phyloP scores from a whole-genome alignment of 2,113 vertebrate genomes.

The Callithrix jacchus region DNA sequence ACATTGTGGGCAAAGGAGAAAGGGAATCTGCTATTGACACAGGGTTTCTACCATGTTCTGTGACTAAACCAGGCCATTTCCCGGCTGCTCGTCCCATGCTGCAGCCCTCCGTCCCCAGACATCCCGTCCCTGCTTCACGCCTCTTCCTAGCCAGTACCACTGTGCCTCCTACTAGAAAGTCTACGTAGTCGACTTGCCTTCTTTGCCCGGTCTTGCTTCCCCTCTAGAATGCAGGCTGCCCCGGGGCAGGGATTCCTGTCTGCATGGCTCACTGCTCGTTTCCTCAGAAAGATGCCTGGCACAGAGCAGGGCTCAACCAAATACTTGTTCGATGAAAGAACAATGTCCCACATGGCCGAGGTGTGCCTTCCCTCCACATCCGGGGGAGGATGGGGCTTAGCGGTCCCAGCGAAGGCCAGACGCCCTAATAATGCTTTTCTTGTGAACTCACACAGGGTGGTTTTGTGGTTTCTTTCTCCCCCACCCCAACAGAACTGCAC shows the following conservation, averaged over 20 bases:
- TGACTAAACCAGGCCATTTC: rapidly evolving
- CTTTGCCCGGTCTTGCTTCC: not conserved
- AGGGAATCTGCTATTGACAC: too few relatives aligned
- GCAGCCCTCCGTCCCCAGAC: too few relatives aligned
- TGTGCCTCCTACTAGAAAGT: rapidly evolving
- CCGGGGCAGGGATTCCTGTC: not conserved
- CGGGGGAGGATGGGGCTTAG: not conserved
- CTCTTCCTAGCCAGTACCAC: rapidly evolving
- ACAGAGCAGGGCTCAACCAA: rapidly evolving
- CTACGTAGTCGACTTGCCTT: too few relatives aligned
- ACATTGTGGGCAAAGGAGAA: rapidly evolving
- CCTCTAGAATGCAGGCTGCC: rapidly evolving
- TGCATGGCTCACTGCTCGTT: not conserved
- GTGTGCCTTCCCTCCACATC: not conserved
- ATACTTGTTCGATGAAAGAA: rapidly evolving
- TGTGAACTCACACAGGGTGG: not conserved
- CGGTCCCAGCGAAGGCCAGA: rapidly evolving
- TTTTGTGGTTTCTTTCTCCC: not conserved
- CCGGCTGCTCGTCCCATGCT: rapidly evolving
- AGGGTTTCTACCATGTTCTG: rapidly evolving
- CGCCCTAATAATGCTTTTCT: not conserved
- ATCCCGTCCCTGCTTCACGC: rapidly evolving
- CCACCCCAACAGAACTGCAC: rapidly evolving
- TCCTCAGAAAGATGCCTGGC: not conserved
- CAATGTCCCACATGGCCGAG: rapidly evolving